Evolutionary conservation across 1,140 invertebrate species (phyloP).

Genomic region (Lepidotrigona ventralis): DNA sequence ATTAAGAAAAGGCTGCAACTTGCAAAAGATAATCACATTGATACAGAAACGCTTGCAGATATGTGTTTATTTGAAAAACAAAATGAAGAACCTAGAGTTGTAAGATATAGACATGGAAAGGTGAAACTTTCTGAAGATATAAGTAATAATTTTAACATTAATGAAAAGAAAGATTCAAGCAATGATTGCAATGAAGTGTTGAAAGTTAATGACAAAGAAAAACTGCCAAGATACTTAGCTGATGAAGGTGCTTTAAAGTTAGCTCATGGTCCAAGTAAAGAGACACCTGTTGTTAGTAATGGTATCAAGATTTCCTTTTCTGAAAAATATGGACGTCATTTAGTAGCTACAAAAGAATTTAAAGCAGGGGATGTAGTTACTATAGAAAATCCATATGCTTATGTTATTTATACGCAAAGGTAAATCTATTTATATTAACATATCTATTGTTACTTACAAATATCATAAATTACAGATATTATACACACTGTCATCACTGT

Average conservation of each 20-base stretch:
- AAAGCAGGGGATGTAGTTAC: slow-evolving; percentile 89
- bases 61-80: slow-evolving; percentile 13
- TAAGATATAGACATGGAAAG: slow-evolving; percentile 8
- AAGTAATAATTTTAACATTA: slow-evolving; percentile 7
- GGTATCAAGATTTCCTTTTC: slow-evolving; percentile 82
- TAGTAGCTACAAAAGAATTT: slow-evolving; percentile 85
- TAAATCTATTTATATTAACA: slow-evolving; percentile 56
- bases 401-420: slow-evolving; percentile 85
- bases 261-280: slow-evolving; percentile 74
- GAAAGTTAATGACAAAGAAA: neutral
- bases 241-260: slow-evolving; percentile 68
- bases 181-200: neutral
- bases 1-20: slow-evolving; percentile 64
- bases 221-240: slow-evolving; percentile 66
- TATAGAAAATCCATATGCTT: slow-evolving; percentile 89
- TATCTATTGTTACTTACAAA: neutral
- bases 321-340: slow-evolving; percentile 84
- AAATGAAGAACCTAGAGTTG: neutral
- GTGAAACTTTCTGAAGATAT: neutral
- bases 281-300: slow-evolving; percentile 82
- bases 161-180: slow-evolving; percentile 39
- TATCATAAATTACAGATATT: slow-evolving; percentile 72
- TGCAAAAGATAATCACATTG: slow-evolving; percentile 1
- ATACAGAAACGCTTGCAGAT: slow-evolving; percentile 18
- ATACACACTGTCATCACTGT: slow-evolving; percentile 90